Conservation (phyloP, 2,888 invertebrate species). For the Lycaena phlaeas region DNA sequence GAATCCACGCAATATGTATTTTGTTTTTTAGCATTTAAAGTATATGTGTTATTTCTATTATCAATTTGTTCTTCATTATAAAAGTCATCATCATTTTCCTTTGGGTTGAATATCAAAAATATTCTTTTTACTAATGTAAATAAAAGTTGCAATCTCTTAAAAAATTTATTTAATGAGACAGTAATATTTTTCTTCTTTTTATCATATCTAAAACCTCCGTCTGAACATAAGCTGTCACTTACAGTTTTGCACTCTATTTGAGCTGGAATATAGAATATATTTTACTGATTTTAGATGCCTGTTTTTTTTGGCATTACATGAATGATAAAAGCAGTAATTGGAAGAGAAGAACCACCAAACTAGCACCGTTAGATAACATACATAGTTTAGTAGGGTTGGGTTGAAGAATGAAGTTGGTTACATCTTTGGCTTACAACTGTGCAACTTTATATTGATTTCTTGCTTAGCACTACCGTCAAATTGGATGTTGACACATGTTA, state of each 20-base stretch:
- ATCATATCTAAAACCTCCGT: constrained; percentile 33
- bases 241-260: constrained; percentile 57
- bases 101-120: constrained; percentile 40
- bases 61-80: constrained; percentile 29
- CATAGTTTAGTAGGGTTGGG: too few relatives aligned
- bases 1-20: constrained; percentile 41
- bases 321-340: too few relatives aligned
- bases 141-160: constrained; percentile 50
- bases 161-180: constrained; percentile 36
- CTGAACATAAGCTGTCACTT: constrained; percentile 37
- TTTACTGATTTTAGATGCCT: too few relatives aligned
- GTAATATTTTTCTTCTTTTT: constrained; percentile 31
- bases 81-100: constrained; percentile 46
- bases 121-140: constrained; percentile 51
- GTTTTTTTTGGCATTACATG: too few relatives aligned
- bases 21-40: constrained; percentile 30
- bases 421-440: too few relatives aligned
- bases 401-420: too few relatives aligned
- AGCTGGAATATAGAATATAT: constrained; percentile 30
- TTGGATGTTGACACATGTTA: too few relatives aligned
- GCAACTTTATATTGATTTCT: too few relatives aligned
- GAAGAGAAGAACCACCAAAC: too few relatives aligned
- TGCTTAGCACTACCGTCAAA: too few relatives aligned
- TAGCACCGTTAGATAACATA: too few relatives aligned
- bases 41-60: constrained; percentile 40